phyloP scores from a whole-genome alignment of 1,140 invertebrate species.

The Euwallacea similis region DNA sequence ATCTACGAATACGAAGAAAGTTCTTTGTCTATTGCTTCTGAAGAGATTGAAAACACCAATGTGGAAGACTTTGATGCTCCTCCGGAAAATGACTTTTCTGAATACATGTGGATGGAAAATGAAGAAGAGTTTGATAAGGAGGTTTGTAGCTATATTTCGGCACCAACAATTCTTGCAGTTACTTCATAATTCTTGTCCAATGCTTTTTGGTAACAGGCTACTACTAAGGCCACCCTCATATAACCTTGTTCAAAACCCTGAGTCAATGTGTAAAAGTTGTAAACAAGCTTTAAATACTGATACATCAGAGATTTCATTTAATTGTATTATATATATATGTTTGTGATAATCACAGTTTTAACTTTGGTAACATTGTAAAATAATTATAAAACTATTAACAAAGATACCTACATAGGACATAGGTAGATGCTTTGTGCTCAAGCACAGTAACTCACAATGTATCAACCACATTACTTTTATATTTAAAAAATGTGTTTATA shows the following conservation, averaged over 20 bases:
- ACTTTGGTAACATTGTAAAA: too few relatives aligned
- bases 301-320: too few relatives aligned
- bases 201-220: background rate
- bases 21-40: slow-evolving; percentile 52
- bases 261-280: background rate
- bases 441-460: too few relatives aligned
- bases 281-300: too few relatives aligned
- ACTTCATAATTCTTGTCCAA: background rate
- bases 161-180: background rate
- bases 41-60: slow-evolving; percentile 52
- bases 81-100: slow-evolving; percentile 75
- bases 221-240: slow-evolving; percentile 7
- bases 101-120: slow-evolving; percentile 91
- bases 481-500: too few relatives aligned
- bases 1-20: slow-evolving; percentile 59
- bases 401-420: too few relatives aligned
- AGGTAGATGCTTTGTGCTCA: too few relatives aligned
- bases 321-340: too few relatives aligned
- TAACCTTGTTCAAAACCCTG: slow-evolving; percentile 22
- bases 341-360: too few relatives aligned
- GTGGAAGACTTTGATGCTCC: slow-evolving; percentile 59
- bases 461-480: too few relatives aligned
- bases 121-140: slow-evolving; percentile 87
- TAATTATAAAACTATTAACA: too few relatives aligned
- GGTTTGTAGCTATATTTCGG: slow-evolving; percentile 54